Conservation (phyloP, 2,888 invertebrate genomes). For the Phortica magna region DNA sequence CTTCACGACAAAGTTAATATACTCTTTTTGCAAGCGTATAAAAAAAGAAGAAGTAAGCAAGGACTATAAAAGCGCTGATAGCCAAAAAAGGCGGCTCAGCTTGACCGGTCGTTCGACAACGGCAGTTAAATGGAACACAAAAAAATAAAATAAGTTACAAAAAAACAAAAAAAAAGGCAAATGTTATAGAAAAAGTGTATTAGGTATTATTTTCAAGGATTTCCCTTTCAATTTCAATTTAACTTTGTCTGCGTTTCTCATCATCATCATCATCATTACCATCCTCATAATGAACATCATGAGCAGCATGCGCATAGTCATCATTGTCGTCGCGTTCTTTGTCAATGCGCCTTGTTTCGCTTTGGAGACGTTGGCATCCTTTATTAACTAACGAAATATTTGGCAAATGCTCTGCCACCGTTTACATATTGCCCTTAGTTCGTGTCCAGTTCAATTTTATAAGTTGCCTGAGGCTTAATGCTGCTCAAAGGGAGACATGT, state of each 20-base stretch:
- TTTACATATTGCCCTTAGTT: not conserved
- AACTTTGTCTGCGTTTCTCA: constrained; percentile 32
- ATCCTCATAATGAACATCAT: not conserved
- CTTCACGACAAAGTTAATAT: too few relatives aligned
- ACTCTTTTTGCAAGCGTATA: too few relatives aligned
- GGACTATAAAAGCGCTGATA: too few relatives aligned
- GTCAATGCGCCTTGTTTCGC: not conserved
- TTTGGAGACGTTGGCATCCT: not conserved
- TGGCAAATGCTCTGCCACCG: not conserved
- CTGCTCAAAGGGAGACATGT: not conserved
- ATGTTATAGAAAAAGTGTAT: not conserved
- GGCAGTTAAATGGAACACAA: not conserved
- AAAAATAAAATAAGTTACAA: not conserved
- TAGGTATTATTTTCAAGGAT: constrained; percentile 19
- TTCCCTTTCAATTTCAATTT: constrained; percentile 46
- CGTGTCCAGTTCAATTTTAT: not conserved
- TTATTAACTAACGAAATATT: constrained; percentile 8
- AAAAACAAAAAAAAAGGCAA: not conserved
- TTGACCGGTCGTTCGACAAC: not conserved
- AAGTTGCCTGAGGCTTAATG: not conserved
- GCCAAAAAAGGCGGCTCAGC: not conserved
- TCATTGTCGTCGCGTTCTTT: not conserved
- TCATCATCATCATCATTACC: not conserved
- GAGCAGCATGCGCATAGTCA: not conserved
- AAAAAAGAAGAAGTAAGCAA: too few relatives aligned